A percentile compares a stretch with the other conserved stretches of the same genome.
Evolutionary conservation across 1,140 invertebrate species (phyloP).

Genomic region (Lepidurus couesii): DNA sequence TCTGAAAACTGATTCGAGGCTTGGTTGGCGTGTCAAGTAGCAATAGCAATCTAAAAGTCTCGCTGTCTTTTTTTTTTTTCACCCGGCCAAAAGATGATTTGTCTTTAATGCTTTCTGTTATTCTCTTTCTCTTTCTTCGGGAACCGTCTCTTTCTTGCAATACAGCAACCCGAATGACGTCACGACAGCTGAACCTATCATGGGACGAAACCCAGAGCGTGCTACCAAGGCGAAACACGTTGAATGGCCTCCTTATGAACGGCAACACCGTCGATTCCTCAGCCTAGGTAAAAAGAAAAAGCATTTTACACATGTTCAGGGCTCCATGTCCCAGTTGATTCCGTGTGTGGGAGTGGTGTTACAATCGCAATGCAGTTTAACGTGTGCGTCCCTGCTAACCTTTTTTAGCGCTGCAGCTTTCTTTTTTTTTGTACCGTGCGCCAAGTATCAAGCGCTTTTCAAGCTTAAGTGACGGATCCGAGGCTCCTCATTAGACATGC

Average conservation of each 20-base stretch:
- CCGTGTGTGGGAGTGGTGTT: too few species aligned
- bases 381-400: too few species aligned
- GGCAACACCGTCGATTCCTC: slow-evolving; percentile 85
- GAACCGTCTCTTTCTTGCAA: not conserved
- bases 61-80: slow-evolving; percentile 34
- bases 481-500: slow-evolving; percentile 6
- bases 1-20: not conserved
- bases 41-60: not conserved
- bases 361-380: too few species aligned
- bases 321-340: too few species aligned
- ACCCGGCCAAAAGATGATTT: slow-evolving; percentile 3
- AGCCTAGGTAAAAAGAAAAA: slow-evolving; percentile 60
- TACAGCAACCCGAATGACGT: slow-evolving; percentile 79
- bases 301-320: not conserved
- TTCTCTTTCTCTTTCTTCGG: not conserved
- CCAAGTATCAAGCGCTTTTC: slow-evolving; percentile 3
- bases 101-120: not conserved
- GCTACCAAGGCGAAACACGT: slow-evolving; percentile 46
- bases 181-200: slow-evolving; percentile 38
- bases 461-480: slow-evolving; percentile 7
- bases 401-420: not conserved
- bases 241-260: slow-evolving; percentile 86
- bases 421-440: not conserved
- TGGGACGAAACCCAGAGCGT: slow-evolving; percentile 26
- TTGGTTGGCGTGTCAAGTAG: not conserved